Conservation (phyloP, 1,140 invertebrate species). For the Asbolus verrucosus region DNA sequence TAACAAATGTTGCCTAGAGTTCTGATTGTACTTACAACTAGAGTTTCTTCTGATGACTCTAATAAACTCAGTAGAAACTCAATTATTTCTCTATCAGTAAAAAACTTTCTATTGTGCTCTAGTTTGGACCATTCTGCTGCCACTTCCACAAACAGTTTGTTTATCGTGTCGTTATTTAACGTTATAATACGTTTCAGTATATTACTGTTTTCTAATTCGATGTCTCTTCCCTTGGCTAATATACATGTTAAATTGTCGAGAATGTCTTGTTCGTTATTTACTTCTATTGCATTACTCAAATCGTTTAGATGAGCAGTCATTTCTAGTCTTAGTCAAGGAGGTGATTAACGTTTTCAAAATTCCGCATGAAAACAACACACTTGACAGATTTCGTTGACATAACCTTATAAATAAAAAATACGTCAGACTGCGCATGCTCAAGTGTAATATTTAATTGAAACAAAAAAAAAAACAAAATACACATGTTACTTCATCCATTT, state of each 20-base stretch:
- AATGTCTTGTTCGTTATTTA: conserved; percentile 39
- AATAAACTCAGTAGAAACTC: conserved; percentile 70
- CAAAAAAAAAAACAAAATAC: too few relatives aligned
- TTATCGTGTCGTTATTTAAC: conserved; percentile 50
- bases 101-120: conserved; percentile 74
- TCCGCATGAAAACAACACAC: not conserved
- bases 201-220: conserved; percentile 41
- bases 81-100: conserved; percentile 72
- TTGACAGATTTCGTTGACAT: conserved; percentile 19
- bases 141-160: conserved; percentile 67
- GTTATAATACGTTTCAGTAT: conserved; percentile 23
- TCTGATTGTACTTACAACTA: conserved; percentile 79
- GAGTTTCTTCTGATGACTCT: conserved; percentile 64
- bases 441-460: too few relatives aligned
- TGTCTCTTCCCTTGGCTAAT: conserved; percentile 20
- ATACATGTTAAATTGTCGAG: conserved; percentile 18
- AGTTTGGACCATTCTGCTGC: conserved; percentile 81
- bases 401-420: conserved; percentile 23
- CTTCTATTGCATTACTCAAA: conserved; percentile 34
- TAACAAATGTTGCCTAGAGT: conserved; percentile 90
- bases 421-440: not conserved
- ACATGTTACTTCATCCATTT: too few relatives aligned
- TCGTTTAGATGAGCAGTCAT: conserved; percentile 38
- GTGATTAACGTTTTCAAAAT: not conserved
- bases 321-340: conserved; percentile 16